These are phyloP conservation scores for Merops nubicus DNA, from an alignment of 2,113 vertebrate genomes.

Conservation along the genomic window DNA sequence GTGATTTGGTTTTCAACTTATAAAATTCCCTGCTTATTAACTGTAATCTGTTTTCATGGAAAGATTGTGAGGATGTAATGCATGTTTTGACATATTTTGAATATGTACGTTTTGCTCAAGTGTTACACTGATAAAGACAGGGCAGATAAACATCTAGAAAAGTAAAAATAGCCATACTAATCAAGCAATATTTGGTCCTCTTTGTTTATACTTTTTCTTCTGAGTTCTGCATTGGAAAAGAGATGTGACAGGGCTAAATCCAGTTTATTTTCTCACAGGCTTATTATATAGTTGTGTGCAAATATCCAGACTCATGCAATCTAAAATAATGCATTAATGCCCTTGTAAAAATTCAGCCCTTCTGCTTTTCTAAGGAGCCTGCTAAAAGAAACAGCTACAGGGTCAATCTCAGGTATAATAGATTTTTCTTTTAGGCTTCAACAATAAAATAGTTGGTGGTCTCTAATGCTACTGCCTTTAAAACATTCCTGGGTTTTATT, in stretches of 20 bases:
- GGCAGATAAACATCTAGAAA: not conserved
- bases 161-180: not conserved
- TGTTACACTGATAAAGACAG: not conserved
- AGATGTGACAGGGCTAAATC: not conserved
- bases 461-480: slow-evolving; percentile 71
- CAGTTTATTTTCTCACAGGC: not conserved
- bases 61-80: not conserved
- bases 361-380: not conserved
- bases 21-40: not conserved
- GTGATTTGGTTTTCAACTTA: not conserved
- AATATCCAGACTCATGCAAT: not conserved
- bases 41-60: not conserved
- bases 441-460: slow-evolving; percentile 79
- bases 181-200: not conserved
- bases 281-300: not conserved
- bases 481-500: slow-evolving; percentile 79
- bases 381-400: slow-evolving; percentile 49
- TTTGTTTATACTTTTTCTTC: not conserved
- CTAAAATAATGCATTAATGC: not conserved
- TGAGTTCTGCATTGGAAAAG: not conserved
- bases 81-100: not conserved
- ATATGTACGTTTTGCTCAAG: not conserved
- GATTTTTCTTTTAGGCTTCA: slow-evolving; percentile 68
- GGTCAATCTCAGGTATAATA: slow-evolving; percentile 29
- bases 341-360: slow-evolving; percentile 19